phyloP scores from a whole-genome alignment of 2,888 invertebrate species.

The Orchestes rusci region DNA sequence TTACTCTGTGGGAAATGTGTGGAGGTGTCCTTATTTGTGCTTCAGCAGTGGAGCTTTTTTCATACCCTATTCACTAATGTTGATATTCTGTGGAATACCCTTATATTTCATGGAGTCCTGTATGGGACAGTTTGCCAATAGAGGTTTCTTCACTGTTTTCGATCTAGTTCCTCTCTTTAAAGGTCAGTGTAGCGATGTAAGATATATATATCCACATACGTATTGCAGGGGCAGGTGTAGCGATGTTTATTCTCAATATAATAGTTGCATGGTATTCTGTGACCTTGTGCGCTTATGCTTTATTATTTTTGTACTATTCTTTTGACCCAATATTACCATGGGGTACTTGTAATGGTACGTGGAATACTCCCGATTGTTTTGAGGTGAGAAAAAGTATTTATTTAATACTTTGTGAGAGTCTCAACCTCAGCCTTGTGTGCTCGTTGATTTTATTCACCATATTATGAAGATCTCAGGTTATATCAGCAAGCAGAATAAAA shows the following conservation, averaged over 20 bases:
- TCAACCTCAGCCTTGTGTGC: too few relatives aligned
- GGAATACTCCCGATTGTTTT: too few relatives aligned
- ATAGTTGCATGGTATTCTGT: conserved; percentile 80
- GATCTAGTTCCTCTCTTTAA: conserved; percentile 77
- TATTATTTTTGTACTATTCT: conserved; percentile 71
- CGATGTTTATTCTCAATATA: conserved; percentile 71
- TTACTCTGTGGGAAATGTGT: conserved; percentile 79
- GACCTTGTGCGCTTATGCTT: conserved; percentile 76
- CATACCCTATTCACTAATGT: conserved; percentile 76
- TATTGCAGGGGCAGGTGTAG: conserved; percentile 75
- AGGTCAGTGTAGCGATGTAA: too few relatives aligned
- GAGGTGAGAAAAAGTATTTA: conserved; percentile 44
- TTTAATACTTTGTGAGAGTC: conserved; percentile 52
- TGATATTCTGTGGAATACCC: conserved; percentile 77
- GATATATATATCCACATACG: too few relatives aligned
- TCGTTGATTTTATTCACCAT: too few relatives aligned
- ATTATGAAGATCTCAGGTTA: too few relatives aligned
- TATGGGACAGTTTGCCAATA: conserved; percentile 77
- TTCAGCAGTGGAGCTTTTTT: conserved; percentile 85
- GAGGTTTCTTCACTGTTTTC: conserved; percentile 76
- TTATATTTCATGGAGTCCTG: conserved; percentile 82
- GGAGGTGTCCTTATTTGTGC: conserved; percentile 81
- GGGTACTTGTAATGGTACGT: too few relatives aligned
- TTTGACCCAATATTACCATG: too few relatives aligned
- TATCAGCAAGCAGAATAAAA: too few relatives aligned